phyloP scores from a whole-genome alignment of 1,140 invertebrate species.

The Microplitis demolitor region DNA sequence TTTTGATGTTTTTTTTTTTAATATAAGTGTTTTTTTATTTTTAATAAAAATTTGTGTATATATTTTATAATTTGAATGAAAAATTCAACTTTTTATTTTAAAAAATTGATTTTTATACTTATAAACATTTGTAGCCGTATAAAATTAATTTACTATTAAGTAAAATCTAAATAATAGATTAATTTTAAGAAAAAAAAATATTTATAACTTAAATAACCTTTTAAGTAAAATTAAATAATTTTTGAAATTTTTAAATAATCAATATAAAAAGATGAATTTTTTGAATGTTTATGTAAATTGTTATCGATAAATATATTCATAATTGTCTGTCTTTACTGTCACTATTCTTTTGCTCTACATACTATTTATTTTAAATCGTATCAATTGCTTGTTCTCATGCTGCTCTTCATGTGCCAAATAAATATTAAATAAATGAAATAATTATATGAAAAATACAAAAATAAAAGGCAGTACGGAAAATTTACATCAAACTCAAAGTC shows the following conservation, averaged over 20 bases:
- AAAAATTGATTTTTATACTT: too few species aligned
- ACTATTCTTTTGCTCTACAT: neutral
- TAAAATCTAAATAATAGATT: too few species aligned
- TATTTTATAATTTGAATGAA: too few species aligned
- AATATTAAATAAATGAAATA: neutral
- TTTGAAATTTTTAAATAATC: too few species aligned
- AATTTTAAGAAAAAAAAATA: too few species aligned
- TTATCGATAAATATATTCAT: neutral
- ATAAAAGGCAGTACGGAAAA: conserved; percentile 24
- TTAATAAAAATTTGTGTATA: neutral
- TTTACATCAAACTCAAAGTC: conserved; percentile 38
- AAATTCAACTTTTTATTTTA: too few species aligned
- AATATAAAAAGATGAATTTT: too few species aligned
- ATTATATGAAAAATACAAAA: conserved; percentile 10
- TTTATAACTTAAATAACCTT: too few species aligned
- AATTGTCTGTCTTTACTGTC: neutral
- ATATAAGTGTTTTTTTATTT: neutral
- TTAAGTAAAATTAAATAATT: too few species aligned
- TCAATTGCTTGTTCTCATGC: conserved; percentile 14
- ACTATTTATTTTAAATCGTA: neutral
- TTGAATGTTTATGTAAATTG: too few species aligned
- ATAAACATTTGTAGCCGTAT: too few species aligned
- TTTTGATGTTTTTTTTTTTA: neutral
- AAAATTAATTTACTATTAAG: too few species aligned
- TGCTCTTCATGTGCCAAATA: conserved; percentile 34